Evolutionary conservation across 1,140 invertebrate genomes (phyloP).

Genomic region (Anastatus disparis): DNA sequence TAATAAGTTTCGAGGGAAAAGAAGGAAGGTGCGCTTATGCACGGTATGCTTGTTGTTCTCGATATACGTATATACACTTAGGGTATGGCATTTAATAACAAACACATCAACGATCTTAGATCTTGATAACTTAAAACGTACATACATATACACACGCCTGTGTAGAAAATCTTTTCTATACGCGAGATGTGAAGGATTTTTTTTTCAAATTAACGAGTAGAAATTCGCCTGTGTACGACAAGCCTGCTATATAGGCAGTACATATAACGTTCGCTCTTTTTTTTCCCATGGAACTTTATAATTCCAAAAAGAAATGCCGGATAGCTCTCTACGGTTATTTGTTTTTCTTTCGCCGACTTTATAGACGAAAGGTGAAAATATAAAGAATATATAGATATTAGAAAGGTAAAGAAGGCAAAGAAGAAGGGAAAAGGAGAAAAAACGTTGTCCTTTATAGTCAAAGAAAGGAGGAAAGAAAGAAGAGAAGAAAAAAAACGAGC

Average conservation of each 20-base stretch:
- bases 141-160: not conserved
- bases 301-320: conserved; percentile 4
- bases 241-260: no score
- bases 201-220: conserved; percentile 25
- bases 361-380: conserved; percentile 31
- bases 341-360: no score
- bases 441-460: not conserved
- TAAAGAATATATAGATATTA: conserved; percentile 6
- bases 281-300: conserved; percentile 24
- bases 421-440: not conserved
- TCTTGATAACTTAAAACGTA: conserved; percentile 15
- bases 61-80: not conserved
- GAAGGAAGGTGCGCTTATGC: no score
- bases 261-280: no score
- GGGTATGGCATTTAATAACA: not conserved
- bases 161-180: no score
- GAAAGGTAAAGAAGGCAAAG: not conserved
- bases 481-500: not conserved
- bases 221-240: conserved; percentile 28
- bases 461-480: not conserved
- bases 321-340: not conserved
- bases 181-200: not conserved
- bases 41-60: not conserved
- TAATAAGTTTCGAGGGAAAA: no score
- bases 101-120: conserved; percentile 6